A percentile compares a stretch with the other conserved stretches of the same genome.
Conservation (phyloP, 2,113 vertebrate species). For the Nothoprocta perdicaria region DNA sequence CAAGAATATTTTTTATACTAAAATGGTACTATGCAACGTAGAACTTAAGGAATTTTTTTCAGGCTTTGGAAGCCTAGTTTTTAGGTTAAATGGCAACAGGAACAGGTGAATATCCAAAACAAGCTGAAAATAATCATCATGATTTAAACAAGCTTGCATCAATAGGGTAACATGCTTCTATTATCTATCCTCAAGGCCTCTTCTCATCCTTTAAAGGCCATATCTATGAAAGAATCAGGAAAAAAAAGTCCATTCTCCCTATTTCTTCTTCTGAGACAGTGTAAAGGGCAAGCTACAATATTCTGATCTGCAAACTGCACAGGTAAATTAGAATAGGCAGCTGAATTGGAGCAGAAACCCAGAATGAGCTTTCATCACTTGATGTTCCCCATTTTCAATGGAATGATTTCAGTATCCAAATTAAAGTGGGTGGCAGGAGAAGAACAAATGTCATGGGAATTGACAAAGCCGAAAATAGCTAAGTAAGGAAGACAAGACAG, state of each 20-base stretch:
- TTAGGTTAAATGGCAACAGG: background rate
- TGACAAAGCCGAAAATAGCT: background rate
- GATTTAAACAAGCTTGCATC: background rate
- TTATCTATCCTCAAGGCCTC: background rate
- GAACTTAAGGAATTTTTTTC: background rate
- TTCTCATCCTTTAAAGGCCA: background rate
- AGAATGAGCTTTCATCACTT: background rate
- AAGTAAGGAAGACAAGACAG: background rate
- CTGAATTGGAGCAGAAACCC: accelerated
- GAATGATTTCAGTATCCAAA: background rate
- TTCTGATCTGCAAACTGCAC: background rate
- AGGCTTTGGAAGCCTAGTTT: background rate
- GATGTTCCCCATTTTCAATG: background rate
- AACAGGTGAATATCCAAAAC: background rate
- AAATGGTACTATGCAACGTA: background rate
- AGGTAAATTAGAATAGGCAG: background rate
- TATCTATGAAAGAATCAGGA: background rate
- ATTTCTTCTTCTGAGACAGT: background rate
- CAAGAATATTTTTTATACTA: conserved; percentile 16
- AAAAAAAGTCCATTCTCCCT: background rate
- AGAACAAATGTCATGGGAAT: background rate
- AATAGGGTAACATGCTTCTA: background rate
- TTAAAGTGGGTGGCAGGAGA: background rate
- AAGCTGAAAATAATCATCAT: background rate
- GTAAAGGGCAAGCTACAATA: background rate